Evolutionary conservation across 2,888 invertebrate species (phyloP).

Genomic region (Auanema freiburgensis): DNA sequence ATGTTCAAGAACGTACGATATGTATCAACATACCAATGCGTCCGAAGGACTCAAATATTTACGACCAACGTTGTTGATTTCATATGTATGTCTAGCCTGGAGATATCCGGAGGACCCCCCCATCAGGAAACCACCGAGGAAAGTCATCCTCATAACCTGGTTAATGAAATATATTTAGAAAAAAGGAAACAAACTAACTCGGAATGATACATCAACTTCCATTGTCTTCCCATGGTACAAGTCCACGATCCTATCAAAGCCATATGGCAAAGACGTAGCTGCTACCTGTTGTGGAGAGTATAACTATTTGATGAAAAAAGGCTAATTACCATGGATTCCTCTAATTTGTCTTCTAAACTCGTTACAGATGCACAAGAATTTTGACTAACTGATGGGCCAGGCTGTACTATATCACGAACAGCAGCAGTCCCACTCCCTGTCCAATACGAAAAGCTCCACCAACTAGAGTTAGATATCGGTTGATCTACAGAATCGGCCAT

Average conservation of each 20-base stretch:
- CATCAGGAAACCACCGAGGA: constrained; percentile 44
- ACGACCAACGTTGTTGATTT: constrained; percentile 38
- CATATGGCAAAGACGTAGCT: constrained; percentile 11
- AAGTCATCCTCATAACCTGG: constrained; percentile 42
- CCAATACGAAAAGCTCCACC: too few relatives aligned
- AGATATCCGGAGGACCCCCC: constrained; percentile 45
- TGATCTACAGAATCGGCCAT: too few relatives aligned
- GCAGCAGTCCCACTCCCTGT: too few relatives aligned
- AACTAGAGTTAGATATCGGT: too few relatives aligned
- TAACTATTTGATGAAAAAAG: too few relatives aligned
- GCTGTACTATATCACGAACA: too few relatives aligned
- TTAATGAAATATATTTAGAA: constrained; percentile 7
- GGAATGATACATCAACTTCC: constrained; percentile 38
- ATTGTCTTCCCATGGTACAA: constrained; percentile 37
- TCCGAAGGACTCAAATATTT: constrained; percentile 46
- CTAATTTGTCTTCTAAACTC: too few relatives aligned
- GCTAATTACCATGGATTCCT: too few relatives aligned
- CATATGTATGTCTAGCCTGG: constrained; percentile 41
- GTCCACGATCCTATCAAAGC: constrained; percentile 40
- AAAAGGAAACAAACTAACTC: constrained; percentile 19
- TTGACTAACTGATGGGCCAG: neutral
- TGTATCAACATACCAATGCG: constrained; percentile 32
- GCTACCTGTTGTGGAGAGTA: too few relatives aligned
- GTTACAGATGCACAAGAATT: too few relatives aligned
- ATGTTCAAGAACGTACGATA: neutral